phyloP scores from a whole-genome alignment of 2,888 invertebrate genomes.

The Oscheius onirici region DNA sequence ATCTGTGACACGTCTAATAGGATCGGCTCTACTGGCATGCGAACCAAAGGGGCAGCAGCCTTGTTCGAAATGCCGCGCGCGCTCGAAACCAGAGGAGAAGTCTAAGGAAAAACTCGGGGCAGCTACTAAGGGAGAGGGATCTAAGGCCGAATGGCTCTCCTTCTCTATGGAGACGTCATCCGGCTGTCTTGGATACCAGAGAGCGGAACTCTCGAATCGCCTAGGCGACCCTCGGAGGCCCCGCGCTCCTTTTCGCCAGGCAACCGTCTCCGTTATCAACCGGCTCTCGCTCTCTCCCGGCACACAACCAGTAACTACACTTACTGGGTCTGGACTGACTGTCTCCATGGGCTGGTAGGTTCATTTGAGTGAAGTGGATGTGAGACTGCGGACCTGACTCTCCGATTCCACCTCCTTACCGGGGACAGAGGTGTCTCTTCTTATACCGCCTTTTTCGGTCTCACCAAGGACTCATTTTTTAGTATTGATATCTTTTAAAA shows the following conservation, averaged over 20 bases:
- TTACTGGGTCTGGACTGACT: not conserved
- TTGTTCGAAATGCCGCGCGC: not conserved
- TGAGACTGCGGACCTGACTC: no score
- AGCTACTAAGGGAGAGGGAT: not conserved
- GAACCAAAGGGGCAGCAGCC: not conserved
- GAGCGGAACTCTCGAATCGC: slow-evolving; percentile 37
- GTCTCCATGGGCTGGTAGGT: not conserved
- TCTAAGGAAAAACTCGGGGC: not conserved
- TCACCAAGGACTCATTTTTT: no score
- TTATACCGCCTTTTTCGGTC: no score
- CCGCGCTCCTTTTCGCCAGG: slow-evolving; percentile 31
- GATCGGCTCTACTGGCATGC: not conserved
- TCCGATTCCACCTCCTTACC: no score
- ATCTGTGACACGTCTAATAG: no score
- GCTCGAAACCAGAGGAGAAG: not conserved
- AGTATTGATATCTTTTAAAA: no score
- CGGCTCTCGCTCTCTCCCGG: slow-evolving; percentile 10
- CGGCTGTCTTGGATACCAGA: slow-evolving; percentile 36
- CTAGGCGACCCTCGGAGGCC: slow-evolving; percentile 34
- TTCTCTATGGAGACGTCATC: slow-evolving; percentile 32
- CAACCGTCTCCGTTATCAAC: slow-evolving; percentile 37
- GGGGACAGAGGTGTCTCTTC: no score
- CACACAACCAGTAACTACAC: not conserved
- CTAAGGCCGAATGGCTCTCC: slow-evolving; percentile 10
- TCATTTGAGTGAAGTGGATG: no score